Conservation (phyloP, 2,797 vertebrate genomes). For the Gallinago solitaria region DNA sequence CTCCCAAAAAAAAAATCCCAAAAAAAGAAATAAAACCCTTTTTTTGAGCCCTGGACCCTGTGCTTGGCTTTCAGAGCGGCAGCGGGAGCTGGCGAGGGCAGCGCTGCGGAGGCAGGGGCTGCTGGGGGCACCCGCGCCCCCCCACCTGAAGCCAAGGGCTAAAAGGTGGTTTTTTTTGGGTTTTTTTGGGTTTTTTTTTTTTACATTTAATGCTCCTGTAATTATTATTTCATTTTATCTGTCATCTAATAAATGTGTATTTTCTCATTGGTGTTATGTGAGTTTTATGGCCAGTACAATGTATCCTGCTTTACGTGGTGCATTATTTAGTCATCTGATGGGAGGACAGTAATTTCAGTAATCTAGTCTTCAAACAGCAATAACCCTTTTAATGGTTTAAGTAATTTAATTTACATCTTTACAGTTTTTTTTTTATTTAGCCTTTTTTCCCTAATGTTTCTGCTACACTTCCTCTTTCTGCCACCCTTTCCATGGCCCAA, state of each 20-base stretch:
- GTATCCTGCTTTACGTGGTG: conserved; percentile 47
- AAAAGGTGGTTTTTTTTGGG: conserved; percentile 81
- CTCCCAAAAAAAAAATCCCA: too few species aligned
- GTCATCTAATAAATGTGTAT: conserved; percentile 52
- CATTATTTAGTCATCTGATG: conserved; percentile 69
- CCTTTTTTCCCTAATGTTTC: not conserved
- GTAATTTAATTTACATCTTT: not conserved
- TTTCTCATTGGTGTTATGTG: conserved; percentile 32
- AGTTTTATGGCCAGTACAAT: conserved; percentile 37
- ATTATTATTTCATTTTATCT: conserved; percentile 51
- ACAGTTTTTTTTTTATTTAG: not conserved
- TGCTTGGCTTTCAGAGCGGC: conserved; percentile 84
- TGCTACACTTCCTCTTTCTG: not conserved
- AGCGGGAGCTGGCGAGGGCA: conserved; percentile 89
- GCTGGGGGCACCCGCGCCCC: conserved; percentile 74
- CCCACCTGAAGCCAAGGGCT: conserved; percentile 77
- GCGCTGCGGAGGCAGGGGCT: conserved; percentile 89
- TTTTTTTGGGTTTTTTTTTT: not conserved
- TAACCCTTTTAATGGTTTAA: conserved; percentile 53
- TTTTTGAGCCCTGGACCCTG: not conserved
- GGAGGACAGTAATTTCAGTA: conserved; percentile 66
- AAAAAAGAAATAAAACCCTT: not conserved
- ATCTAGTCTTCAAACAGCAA: conserved; percentile 58
- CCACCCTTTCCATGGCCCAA: not conserved
- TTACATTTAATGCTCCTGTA: conserved; percentile 20